Base-by-base conservation (phyloP, 2,797 vertebrate genomes). In the Pipistrellus pygmaeus region DNA sequence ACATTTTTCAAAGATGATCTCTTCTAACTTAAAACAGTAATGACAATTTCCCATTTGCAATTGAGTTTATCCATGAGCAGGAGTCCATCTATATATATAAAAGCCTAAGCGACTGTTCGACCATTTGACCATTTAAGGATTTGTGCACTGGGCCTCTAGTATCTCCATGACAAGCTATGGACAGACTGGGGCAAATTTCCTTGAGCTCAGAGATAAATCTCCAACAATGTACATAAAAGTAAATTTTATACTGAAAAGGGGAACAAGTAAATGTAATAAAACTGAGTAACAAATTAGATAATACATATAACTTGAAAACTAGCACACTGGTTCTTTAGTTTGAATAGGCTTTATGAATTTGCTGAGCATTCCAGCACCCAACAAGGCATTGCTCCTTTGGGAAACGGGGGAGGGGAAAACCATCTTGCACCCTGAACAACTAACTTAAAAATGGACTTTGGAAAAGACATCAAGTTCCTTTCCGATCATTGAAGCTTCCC, bases 21-120 rank as follows among this genome's bases (percentile, higher is more conserved):
- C 32, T 84, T 93, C 81, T 91, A 90, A 90, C 8, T 84, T 72
- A 85, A 85, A 68, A 90, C 21, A 51, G 57, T 35, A 57, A 64
- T 90, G 38, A 21, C 12, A 64, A 38, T 69, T 72, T 82, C 72
- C 21, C 17, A 53, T n/a, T 86, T 78, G 32, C 6, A 68, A 3
- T 57, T 86, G 27, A 69, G 35, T 27, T 93, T 81, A 66, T 71
- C 23, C 25, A 81, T 30, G 30, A 53, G 25, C 55, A 89, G 41
- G 66, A 41, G 1, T 55, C 53, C 53, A 55, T 21, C 21, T 55
- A 23, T 55, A 55, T 55, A 25, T 57, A 23, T 25, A 57, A 57
- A 57, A 57, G 55, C 23, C 55, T 55, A 57, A 57, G 9, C 3
- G 3, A 57, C 55, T 57, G 9, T 57, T 57, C 4, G 3, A 57